A percentile compares a stretch with the other conserved stretches of the same genome.
phyloP scores from a whole-genome alignment of 1,140 invertebrate species.

The Leptinotarsa lineolata region DNA sequence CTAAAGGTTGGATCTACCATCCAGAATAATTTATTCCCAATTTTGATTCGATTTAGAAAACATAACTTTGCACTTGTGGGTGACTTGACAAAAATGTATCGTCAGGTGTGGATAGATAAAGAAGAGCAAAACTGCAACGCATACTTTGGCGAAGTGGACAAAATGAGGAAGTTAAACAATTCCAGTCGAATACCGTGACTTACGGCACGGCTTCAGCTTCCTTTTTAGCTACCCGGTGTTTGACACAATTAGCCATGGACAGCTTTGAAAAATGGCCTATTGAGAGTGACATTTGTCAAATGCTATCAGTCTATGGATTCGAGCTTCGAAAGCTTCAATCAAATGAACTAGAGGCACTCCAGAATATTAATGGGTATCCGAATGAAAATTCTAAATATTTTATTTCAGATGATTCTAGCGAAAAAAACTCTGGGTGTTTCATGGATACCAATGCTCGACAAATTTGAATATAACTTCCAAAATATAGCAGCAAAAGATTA shows the following conservation, averaged over 20 bases:
- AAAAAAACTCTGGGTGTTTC: too few species aligned
- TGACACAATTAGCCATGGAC: slow-evolving; percentile 40
- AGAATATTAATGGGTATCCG: too few species aligned
- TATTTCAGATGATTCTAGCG: too few species aligned
- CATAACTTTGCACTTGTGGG: slow-evolving; percentile 52
- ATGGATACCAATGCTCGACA: too few species aligned
- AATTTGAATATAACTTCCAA: too few species aligned
- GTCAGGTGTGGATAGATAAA: slow-evolving; percentile 49
- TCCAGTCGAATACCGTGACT: slow-evolving; percentile 37
- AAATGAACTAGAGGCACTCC: too few species aligned
- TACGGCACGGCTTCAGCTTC: slow-evolving; percentile 47
- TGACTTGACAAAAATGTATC: slow-evolving; percentile 56
- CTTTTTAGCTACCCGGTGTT: slow-evolving; percentile 44
- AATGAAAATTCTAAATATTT: too few species aligned
- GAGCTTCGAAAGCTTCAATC: too few species aligned
- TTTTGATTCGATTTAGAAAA: slow-evolving; percentile 55
- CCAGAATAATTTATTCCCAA: slow-evolving; percentile 52
- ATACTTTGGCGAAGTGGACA: slow-evolving; percentile 52
- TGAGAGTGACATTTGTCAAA: slow-evolving; percentile 23
- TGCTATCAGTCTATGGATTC: too few species aligned
- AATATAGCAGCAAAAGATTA: too few species aligned
- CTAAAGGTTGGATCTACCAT: slow-evolving; percentile 45
- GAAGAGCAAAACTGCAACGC: slow-evolving; percentile 48
- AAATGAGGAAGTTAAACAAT: slow-evolving; percentile 39
- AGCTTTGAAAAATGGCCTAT: slow-evolving; percentile 27